Percentiles rank a stretch among this genome's conserved stretches.
Conservation (phyloP, 2,888 invertebrate genomes). For the Steromphala cineraria region DNA sequence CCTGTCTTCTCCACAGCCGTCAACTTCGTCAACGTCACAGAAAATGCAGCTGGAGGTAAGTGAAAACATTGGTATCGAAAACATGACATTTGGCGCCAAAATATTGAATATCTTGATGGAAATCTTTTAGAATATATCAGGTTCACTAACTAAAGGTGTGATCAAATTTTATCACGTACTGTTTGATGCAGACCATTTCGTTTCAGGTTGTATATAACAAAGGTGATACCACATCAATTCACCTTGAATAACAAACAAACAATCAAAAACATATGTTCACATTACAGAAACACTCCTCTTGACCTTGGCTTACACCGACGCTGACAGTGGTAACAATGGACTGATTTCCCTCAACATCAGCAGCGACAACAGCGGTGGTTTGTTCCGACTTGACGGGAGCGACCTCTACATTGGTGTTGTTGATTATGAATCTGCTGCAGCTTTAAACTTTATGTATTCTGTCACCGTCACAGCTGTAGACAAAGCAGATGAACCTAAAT, state of each 20-base stretch:
- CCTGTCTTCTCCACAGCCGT: not conserved
- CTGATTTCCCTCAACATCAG: not conserved
- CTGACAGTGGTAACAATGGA: not conserved
- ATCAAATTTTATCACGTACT: too few relatives aligned
- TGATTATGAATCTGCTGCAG: not conserved
- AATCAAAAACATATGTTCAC: too few relatives aligned
- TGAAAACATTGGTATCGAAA: too few relatives aligned
- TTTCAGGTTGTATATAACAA: too few relatives aligned
- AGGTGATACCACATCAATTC: not conserved
- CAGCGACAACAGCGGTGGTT: not conserved
- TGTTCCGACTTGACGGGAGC: not conserved
- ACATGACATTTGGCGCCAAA: too few relatives aligned
- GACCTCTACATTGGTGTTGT: not conserved
- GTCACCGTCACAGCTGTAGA: not conserved
- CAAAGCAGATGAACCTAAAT: not conserved
- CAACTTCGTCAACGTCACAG: conserved; percentile 5
- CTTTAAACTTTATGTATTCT: not conserved
- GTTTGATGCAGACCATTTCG: too few relatives aligned
- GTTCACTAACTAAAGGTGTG: too few relatives aligned
- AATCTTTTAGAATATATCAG: too few relatives aligned
- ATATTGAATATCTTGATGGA: too few relatives aligned
- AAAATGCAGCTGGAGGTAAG: not conserved
- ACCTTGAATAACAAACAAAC: too few relatives aligned
- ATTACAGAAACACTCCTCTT: not conserved
- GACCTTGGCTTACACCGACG: not conserved